phyloP scores from a whole-genome alignment of 2,888 invertebrate species.

The Mellilla xanthometata region DNA sequence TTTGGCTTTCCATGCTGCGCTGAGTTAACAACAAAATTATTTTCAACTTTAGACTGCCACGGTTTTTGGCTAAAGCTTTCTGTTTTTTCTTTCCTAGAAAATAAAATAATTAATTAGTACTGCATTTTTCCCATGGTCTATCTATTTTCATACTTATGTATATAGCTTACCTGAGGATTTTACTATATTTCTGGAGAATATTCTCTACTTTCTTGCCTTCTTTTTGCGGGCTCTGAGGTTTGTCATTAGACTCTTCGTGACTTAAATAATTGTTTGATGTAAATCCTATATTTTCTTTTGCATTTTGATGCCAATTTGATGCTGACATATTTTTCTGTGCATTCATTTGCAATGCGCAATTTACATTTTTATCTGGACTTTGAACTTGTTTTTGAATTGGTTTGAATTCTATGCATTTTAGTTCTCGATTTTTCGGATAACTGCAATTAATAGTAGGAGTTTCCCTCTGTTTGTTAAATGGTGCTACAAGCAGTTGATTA shows the following conservation, averaged over 20 bases:
- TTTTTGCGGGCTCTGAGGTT: neutral
- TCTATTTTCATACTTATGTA: neutral
- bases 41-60: slow-evolving; percentile 4
- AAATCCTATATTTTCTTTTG: no score
- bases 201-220: slow-evolving; percentile 36
- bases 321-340: no score
- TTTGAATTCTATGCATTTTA: no score
- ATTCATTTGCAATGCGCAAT: no score
- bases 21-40: neutral
- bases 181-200: slow-evolving; percentile 58
- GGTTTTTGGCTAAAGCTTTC: slow-evolving; percentile 6
- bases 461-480: no score
- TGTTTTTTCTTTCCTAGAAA: slow-evolving; percentile 33
- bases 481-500: no score
- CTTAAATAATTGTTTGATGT: neutral
- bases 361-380: no score
- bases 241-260: neutral
- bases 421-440: no score
- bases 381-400: no score
- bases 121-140: no score
- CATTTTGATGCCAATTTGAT: no score
- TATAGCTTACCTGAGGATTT: slow-evolving; percentile 43
- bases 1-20: slow-evolving; percentile 33
- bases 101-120: neutral
- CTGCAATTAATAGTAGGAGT: no score